Base-by-base conservation (phyloP, 2,113 vertebrate genomes). In the Mormyrus iriodes region DNA sequence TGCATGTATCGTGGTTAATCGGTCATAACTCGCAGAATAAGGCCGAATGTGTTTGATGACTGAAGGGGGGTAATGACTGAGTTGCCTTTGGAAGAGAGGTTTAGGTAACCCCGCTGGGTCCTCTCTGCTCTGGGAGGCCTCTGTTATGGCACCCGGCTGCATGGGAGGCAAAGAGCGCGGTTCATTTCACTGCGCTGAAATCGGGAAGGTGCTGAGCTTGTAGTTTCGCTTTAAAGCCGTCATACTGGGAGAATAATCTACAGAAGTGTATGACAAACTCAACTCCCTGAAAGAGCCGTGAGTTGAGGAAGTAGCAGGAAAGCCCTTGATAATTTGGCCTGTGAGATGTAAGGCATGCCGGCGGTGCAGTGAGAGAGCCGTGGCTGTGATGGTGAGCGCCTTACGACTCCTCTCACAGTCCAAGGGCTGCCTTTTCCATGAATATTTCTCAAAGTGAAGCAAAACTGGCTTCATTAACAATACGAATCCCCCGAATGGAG, bases 1-100 rank as follows among this genome's bases (percentile, higher is more conserved):
- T 87, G 85, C 61, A 90, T 90, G 91, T 88, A 92, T 92, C 89
- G 84, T 91, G 91, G 91, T 90, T 90, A 92, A 92, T 92, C 92
- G 90, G 89, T 90, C 89, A 44, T 65, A 89, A 89, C 76, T 58
- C 52, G 51, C 88, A 86, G 52, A 86, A 35, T 31, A 86, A 86
- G 31, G 31, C n/a, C 9, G 15, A 27, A 7, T 1, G 5, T 58
- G 90, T 79, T 89, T 69, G 85, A 86, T 42, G 85, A 73, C 88
- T 84, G 87, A 89, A 46, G 84, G 52, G 35, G 86, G 53, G 31
- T n/a, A n/a, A 48, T 51, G 55, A 69, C n/a, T 42, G 82, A 86
- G n/a, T 35, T 10, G 24, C 85, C 85, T 86, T 85, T 35, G 24
- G 27, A 17, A 31, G 82, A 48, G 4, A 31, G n/a, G 79, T 55